phyloP scores from a whole-genome alignment of 2,888 invertebrate species.

The Sericinus montela region DNA sequence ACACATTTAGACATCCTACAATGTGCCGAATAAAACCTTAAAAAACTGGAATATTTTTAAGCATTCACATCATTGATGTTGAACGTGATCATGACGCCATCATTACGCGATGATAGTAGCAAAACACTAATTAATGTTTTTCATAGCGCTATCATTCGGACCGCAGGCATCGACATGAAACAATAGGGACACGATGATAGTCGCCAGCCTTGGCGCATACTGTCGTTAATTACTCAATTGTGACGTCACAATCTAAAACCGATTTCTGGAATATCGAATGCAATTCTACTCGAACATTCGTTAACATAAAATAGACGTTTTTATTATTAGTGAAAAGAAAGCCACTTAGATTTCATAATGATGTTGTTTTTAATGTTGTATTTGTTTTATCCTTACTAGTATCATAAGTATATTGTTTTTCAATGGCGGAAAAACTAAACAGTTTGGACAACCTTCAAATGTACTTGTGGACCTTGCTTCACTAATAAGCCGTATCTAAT shows the following conservation, averaged over 20 bases:
- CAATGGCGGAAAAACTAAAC: conserved; percentile 1
- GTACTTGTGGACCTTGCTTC: conserved; percentile 9
- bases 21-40: too few relatives aligned
- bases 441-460: conserved; percentile 14
- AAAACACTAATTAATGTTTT: conserved; percentile 19
- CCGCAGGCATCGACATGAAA: conserved; percentile 25
- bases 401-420: too few relatives aligned
- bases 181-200: conserved; percentile 39
- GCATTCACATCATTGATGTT: conserved; percentile 6
- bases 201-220: conserved; percentile 33
- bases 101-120: conserved; percentile 15
- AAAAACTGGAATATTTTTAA: too few relatives aligned
- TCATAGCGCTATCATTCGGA: conserved; percentile 18
- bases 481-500: conserved; percentile 14
- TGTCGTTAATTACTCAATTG: background rate
- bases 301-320: background rate
- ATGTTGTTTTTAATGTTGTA: background rate
- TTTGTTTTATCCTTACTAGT: background rate
- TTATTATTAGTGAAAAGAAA: background rate
- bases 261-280: background rate
- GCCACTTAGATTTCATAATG: background rate
- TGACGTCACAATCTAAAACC: background rate
- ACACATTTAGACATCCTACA: too few relatives aligned
- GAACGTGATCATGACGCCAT: conserved; percentile 16
- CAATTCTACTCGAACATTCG: background rate